Base-by-base conservation (phyloP, 2,888 invertebrate species). In the Chrysolina haemoptera region DNA sequence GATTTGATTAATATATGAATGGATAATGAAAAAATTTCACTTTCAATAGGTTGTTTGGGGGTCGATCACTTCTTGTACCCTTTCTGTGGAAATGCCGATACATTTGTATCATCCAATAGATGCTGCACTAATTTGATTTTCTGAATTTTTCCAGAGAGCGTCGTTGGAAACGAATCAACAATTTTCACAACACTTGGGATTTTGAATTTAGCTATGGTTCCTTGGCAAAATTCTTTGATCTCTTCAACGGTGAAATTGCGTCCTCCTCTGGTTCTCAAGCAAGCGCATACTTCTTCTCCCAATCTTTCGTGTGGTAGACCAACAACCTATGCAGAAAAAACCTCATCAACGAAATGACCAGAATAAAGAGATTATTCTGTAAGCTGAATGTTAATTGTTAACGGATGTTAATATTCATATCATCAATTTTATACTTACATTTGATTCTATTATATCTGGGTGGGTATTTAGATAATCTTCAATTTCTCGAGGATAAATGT, bases 401-500 rank as follows among this genome's bases (percentile, higher is more conserved):
- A n/a, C n/a, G n/a, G n/a, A n/a, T n/a, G n/a, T n/a, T n/a, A n/a
- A n/a, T n/a, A n/a, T n/a, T n/a, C n/a, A 1, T 27, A 35, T 35
- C 0, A 8, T 35, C 8, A 35, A 35, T 35, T 35, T 14, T 48
- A 8, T 46, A 63, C 81, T 85, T 86, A 94, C 94, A 85, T 95
- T 93, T 59, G 91, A 93, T 83, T 96, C 95, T 16, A 91, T 83
- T 55, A 96, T 89, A 81, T 91, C 90, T 0, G 94, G 94, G 88
- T 96, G 95, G 0, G 91, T 91, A 82, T 92, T 92, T 14, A 96
- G 86, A 64, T 93, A 88, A 76, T 94, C 92, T 86, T 96, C 96
- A 18, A 96, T 91, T 89, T 96, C 96, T 90, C 92, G 92, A 0
- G 96, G 96, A 77, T 93, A 95, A 71, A 96, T 93, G 84, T 96